Percentiles rank a stretch among this genome's conserved stretches.
These are phyloP conservation scores for Strix uralensis DNA, from an alignment of 2,113 vertebrate species.

Conservation along the genomic window DNA sequence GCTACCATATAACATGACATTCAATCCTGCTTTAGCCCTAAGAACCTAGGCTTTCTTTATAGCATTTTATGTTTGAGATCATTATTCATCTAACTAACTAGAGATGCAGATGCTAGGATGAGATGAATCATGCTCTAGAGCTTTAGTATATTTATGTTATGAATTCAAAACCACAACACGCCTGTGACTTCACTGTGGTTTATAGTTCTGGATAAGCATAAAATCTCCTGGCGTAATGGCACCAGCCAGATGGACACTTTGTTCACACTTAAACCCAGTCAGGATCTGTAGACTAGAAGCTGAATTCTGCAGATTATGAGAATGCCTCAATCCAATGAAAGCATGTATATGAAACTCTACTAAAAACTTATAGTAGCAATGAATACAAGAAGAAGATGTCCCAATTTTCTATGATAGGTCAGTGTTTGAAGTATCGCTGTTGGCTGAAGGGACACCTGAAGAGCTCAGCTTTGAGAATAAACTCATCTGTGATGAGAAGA, in stretches of 20 bases:
- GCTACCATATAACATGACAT: no score
- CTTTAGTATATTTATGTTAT: fast-evolving
- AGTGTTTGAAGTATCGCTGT: background rate
- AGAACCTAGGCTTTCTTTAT: background rate
- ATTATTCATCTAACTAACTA: background rate
- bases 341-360: fast-evolving
- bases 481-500: background rate
- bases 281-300: background rate
- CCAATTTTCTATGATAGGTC: background rate
- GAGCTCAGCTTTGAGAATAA: background rate
- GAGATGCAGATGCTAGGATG: background rate
- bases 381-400: background rate
- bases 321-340: fast-evolving
- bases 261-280: background rate
- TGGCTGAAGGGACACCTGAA: background rate
- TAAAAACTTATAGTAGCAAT: background rate
- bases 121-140: background rate
- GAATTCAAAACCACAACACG: background rate
- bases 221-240: background rate
- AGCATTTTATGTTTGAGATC: background rate
- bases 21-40: background rate
- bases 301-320: background rate
- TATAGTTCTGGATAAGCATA: background rate
- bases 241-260: background rate
- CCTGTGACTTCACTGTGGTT: background rate